Evolutionary conservation across 2,113 vertebrate species (phyloP), one percentile per base, ranked within the genome.

Genomic region (Trogon melanurus): DNA sequence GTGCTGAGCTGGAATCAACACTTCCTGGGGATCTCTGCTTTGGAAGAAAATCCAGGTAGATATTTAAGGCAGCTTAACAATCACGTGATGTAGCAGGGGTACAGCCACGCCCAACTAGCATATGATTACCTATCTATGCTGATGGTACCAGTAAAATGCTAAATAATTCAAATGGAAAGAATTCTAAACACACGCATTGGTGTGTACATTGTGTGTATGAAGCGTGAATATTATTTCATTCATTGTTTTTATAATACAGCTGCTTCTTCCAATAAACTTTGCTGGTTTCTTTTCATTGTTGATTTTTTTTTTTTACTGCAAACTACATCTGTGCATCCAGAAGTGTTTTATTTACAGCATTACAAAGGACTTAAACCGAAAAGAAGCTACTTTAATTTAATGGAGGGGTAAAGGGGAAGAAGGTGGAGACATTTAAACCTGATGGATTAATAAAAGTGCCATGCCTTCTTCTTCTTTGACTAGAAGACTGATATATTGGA

Each of bases 341-440:
- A 91, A 88, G 8, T 58, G 38, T 76, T 89, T 76, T 61, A 62
- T 62, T 89, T 74, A 72, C 23, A 85, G 48, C 34, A 58, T n/a
- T 82, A 90, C 13, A 64, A 61, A 79, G 41, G 20, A 65, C 47
- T 66, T 32, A 38, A 8, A 62, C 5, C n/a, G 53, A 71, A 89
- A 88, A 91, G 45, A 80, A 90, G 69, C 29, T 51, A 41, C 26
- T 87, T 74, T 89, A 73, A 87, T 82, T 85, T 93, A 94, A 88
- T 61, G 13, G 6, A 45, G 16, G 5, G 8, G 25, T 3, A 65
- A 21, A 36, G 54, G 6, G 19, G 25, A 80, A 70, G 30, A 79
- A 70, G 29, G 36, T 64, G 56, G 62, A 82, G 86, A 71, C 19
- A 48, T 64, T 67, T 75, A 89, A 93, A 83, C 11, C 44, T 61